These are phyloP conservation scores for Salmo trutta DNA, from an alignment of 2,797 vertebrate species.

Conservation along the genomic window DNA sequence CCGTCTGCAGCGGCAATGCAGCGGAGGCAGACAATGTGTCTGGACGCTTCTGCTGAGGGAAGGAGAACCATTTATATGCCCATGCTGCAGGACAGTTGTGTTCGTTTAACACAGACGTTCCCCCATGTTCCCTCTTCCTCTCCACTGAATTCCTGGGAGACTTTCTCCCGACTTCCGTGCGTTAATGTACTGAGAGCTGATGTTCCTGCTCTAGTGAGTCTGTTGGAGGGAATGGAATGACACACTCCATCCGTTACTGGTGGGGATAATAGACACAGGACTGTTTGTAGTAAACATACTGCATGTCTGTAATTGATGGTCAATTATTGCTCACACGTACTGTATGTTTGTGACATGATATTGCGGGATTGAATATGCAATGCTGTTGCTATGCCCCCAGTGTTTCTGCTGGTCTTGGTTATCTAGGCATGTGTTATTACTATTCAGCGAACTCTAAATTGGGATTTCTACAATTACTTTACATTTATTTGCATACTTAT, in stretches of 20 bases:
- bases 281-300: constrained; percentile 15
- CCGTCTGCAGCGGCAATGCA: constrained; percentile 51
- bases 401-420: constrained; percentile 13
- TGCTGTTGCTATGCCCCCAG: constrained; percentile 34
- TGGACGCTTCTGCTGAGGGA: constrained; percentile 42
- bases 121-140: constrained; percentile 8
- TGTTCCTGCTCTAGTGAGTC: constrained; percentile 11
- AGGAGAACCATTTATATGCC: constrained; percentile 36
- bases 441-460: background rate
- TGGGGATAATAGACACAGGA: constrained; percentile 16
- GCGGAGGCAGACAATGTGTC: background rate
- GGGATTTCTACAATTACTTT: background rate
- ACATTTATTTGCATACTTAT: too few species aligned
- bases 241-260: constrained; percentile 10
- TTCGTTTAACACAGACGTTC: constrained; percentile 47
- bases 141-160: constrained; percentile 25
- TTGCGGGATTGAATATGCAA: background rate
- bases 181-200: constrained; percentile 11
- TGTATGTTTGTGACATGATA: constrained; percentile 41
- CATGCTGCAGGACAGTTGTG: constrained; percentile 32
- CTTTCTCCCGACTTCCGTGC: constrained; percentile 3
- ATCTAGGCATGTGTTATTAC: background rate
- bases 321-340: constrained; percentile 43
- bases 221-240: constrained; percentile 9
- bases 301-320: constrained; percentile 21